phyloP scores from a whole-genome alignment of 1,140 invertebrate genomes.

The Anastrepha ludens region DNA sequence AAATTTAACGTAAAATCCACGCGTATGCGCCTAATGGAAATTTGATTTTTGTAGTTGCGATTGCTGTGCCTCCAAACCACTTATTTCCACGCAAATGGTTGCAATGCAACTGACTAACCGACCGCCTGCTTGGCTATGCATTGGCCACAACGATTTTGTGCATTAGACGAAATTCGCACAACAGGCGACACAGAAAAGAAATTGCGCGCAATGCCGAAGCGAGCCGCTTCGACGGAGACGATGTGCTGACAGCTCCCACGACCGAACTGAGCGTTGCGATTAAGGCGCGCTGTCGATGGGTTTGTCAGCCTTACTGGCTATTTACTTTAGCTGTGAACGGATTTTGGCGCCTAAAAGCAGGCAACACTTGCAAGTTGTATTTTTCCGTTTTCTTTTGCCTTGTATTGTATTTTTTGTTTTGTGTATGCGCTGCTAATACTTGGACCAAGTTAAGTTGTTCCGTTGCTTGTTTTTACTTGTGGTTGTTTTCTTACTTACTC shows the following conservation, averaged over 20 bases:
- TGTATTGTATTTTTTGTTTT: background rate
- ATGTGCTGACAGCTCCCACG: background rate
- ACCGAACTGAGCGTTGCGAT: background rate
- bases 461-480: background rate
- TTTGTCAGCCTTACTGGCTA: background rate
- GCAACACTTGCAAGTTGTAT: background rate
- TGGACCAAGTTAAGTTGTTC: background rate
- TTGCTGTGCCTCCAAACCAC: conserved; percentile 4
- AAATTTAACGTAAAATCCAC: background rate
- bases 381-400: background rate
- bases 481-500: background rate
- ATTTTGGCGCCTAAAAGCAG: conserved; percentile 48
- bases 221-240: background rate
- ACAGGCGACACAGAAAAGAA: conserved; percentile 1
- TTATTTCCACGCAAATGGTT: conserved; percentile 54
- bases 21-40: background rate
- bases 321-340: background rate
- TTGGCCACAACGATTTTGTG: background rate
- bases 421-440: background rate
- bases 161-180: background rate
- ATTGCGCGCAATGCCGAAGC: conserved; percentile 45
- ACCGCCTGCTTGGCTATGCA: background rate
- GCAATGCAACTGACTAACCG: conserved; percentile 49
- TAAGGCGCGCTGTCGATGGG: background rate
- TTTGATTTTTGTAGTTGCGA: background rate